These are phyloP conservation scores for Dolichomitus sp. DNA, from an alignment of 2,888 invertebrate genomes.

Conservation along the genomic window DNA sequence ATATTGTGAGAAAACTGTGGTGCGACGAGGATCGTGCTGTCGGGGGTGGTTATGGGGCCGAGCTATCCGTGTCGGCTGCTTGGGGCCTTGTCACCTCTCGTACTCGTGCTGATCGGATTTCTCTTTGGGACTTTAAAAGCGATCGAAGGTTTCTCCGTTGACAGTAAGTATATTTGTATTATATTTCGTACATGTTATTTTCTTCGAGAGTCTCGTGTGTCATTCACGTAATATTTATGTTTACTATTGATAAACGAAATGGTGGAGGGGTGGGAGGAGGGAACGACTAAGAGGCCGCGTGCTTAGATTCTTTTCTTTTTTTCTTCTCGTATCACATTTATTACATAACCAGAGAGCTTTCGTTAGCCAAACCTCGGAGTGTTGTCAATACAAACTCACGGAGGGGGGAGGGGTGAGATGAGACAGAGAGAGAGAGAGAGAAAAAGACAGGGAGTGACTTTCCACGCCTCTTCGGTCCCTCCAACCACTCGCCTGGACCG, in stretches of 20 bases:
- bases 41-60: constrained; percentile 82
- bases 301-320: constrained; percentile 2
- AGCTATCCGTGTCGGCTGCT: constrained; percentile 73
- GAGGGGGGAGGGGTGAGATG: constrained; percentile 48
- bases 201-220: neutral
- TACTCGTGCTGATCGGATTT: constrained; percentile 71
- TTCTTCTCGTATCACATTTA: constrained; percentile 27
- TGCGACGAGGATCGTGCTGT: constrained; percentile 64
- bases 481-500: constrained; percentile 9
- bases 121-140: constrained; percentile 66
- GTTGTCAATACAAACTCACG: constrained; percentile 62
- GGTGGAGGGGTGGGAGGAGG: neutral
- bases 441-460: constrained; percentile 18
- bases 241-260: constrained; percentile 18
- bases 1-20: constrained; percentile 56
- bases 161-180: constrained; percentile 73
- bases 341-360: constrained; percentile 35
- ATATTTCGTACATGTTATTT: neutral
- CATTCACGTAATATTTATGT: constrained; percentile 19
- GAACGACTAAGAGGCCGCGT: neutral
- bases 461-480: constrained; percentile 56
- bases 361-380: constrained; percentile 42
- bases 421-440: constrained; percentile 16
- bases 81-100: constrained; percentile 73
- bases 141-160: constrained; percentile 72